Evolutionary conservation across 2,888 invertebrate species (phyloP).

Genomic region (Agrochola lota): DNA sequence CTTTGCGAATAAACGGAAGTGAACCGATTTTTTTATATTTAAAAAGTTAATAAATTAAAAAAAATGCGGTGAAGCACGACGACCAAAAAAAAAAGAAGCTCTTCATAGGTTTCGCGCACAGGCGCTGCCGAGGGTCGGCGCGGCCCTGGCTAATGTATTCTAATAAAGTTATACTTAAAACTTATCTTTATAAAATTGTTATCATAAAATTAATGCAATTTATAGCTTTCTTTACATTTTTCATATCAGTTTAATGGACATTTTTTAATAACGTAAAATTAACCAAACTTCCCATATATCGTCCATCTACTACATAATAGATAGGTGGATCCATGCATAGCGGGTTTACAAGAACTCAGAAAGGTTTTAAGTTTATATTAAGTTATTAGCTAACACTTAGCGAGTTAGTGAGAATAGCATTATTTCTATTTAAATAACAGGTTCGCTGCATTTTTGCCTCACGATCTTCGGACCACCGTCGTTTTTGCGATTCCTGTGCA

Average conservation of each 20-base stretch:
- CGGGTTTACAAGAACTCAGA: slow-evolving; percentile 27
- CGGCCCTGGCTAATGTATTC: neutral
- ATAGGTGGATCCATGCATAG: slow-evolving; percentile 46
- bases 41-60: too few species aligned
- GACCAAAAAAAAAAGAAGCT: too few species aligned
- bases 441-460: slow-evolving; percentile 64
- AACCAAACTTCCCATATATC: neutral
- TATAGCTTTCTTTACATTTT: slow-evolving; percentile 8
- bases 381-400: slow-evolving; percentile 62
- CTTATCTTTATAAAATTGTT: slow-evolving; percentile 5
- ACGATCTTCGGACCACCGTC: slow-evolving; percentile 67
- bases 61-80: too few species aligned
- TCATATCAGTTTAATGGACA: neutral
- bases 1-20: too few species aligned
- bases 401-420: slow-evolving; percentile 30
- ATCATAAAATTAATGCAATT: slow-evolving; percentile 25
- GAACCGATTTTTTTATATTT: too few species aligned
- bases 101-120: too few species aligned
- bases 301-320: neutral
- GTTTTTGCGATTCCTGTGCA: slow-evolving; percentile 58
- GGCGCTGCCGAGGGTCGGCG: too few species aligned
- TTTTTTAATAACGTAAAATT: slow-evolving; percentile 2
- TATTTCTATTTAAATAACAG: slow-evolving; percentile 62
- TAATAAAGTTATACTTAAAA: slow-evolving; percentile 39
- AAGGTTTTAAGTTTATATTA: slow-evolving; percentile 55